Percentiles rank a stretch among this genome's conserved stretches.
Evolutionary conservation across 1,140 invertebrate genomes (phyloP).

Genomic region (Cotesia glomerata): DNA sequence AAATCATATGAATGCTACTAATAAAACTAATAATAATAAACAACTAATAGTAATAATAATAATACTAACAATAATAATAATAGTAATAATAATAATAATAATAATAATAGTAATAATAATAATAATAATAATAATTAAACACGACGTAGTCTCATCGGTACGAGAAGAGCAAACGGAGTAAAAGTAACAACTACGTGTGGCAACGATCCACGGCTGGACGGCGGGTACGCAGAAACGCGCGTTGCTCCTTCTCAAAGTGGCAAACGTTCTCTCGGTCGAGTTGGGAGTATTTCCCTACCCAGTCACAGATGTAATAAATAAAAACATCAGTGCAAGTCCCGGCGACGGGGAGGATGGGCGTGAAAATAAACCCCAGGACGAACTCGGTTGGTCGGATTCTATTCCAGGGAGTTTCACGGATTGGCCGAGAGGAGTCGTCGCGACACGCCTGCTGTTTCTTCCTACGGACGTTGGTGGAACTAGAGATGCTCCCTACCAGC

Average conservation of each 20-base stretch:
- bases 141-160: conserved; percentile 20
- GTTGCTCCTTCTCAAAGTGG: conserved; percentile 65
- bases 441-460: conserved; percentile 47
- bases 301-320: conserved; percentile 73
- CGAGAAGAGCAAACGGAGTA: conserved; percentile 32
- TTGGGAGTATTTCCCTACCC: conserved; percentile 65
- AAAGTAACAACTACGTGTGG: conserved; percentile 25
- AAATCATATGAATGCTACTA: background rate
- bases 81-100: too few relatives aligned
- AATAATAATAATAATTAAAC: background rate
- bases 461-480: conserved; percentile 37
- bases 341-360: conserved; percentile 42
- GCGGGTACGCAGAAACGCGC: conserved; percentile 57
- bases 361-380: conserved; percentile 48
- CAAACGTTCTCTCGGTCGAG: conserved; percentile 64
- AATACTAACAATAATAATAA: too few relatives aligned
- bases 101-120: background rate
- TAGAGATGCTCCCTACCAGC: conserved; percentile 33
- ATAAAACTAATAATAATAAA: too few relatives aligned
- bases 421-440: conserved; percentile 21
- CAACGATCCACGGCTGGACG: conserved; percentile 21
- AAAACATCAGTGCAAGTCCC: conserved; percentile 68
- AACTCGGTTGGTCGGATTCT: conserved; percentile 36
- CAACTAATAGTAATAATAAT: too few relatives aligned
- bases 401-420: background rate